phyloP scores from a whole-genome alignment of 1,140 invertebrate species.

The Meloidogyne exigua region DNA sequence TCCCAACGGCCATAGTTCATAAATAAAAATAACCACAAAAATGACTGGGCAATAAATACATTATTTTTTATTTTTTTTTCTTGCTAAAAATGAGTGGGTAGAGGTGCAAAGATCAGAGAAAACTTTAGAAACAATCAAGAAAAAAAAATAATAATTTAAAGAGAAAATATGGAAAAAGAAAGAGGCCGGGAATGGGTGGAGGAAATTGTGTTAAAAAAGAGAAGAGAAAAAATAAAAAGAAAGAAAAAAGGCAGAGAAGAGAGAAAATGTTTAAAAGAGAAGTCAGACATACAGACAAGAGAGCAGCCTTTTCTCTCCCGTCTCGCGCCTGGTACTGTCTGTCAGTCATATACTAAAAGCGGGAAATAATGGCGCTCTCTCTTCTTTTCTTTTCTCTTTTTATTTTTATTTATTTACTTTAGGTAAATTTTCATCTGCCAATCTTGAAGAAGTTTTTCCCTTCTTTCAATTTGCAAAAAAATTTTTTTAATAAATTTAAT shows the following conservation, averaged over 20 bases:
- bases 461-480: background rate
- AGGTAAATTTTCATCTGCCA: background rate
- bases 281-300: background rate
- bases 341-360: background rate
- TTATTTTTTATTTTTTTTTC: background rate
- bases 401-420: too few relatives aligned
- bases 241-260: background rate
- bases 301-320: background rate
- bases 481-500: background rate
- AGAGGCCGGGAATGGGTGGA: background rate
- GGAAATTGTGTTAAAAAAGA: too few relatives aligned
- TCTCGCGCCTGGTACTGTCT: background rate
- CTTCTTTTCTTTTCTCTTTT: too few relatives aligned
- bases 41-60: background rate
- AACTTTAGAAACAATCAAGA: constrained; percentile 5
- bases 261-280: background rate
- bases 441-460: background rate
- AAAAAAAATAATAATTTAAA: background rate
- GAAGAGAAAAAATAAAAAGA: background rate
- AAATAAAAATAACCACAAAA: background rate
- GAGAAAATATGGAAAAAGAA: background rate
- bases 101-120: constrained; percentile 8
- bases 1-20: background rate
- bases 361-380: background rate
- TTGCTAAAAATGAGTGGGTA: background rate